Base-by-base conservation (phyloP, 2,888 invertebrate species). In the Callimorpha dominula region DNA sequence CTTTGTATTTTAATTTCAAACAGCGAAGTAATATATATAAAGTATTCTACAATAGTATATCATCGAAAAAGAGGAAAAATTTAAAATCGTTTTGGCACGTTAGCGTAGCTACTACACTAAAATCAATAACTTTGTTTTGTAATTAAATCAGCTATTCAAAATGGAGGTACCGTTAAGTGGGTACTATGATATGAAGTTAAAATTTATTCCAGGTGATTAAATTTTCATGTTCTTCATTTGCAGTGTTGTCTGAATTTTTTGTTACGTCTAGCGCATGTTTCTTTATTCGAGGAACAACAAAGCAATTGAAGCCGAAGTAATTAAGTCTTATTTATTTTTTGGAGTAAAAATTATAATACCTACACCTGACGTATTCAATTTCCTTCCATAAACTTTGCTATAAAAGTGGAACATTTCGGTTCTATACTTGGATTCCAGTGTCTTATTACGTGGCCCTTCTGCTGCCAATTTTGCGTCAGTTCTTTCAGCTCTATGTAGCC, bases 401-500 rank as follows among this genome's bases (percentile, higher is more conserved):
- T 92, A 89, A 99, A 99, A 93, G 98, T 98, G 78, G 96, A 96
- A 12, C 98, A 98, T 89, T 97, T 97, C 0, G 97, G 97, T 78
- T 98, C 97, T 14, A 95, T 90, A 0, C 98, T 97, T 67, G 98
- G 98, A 86, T 97, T 97, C 96, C 98, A 99, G 88, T 97, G 97
- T 64, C 96, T 94, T 98, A 99, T 98, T 3, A 99, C 88, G 87
- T 98, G 98, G 15, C 97, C 96, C 83, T 97, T 97, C 88, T 98
- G 98, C 90, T 98, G 98, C 99, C 99, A 99, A 20, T 97, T 96
- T 78, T 98, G 96, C 0, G 97, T 97, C 1, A 97, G 95, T 95
- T 99, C 99, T 88, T 97, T 97, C 68, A 99, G 95, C 86, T 99
- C 99, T 97, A 99, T 98, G 96, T 98, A 99, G 63, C 99, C 99